These are phyloP conservation scores for Galaxea fascicularis DNA, from an alignment of 92 coral and sea anemone species.

Conservation along the genomic window DNA sequence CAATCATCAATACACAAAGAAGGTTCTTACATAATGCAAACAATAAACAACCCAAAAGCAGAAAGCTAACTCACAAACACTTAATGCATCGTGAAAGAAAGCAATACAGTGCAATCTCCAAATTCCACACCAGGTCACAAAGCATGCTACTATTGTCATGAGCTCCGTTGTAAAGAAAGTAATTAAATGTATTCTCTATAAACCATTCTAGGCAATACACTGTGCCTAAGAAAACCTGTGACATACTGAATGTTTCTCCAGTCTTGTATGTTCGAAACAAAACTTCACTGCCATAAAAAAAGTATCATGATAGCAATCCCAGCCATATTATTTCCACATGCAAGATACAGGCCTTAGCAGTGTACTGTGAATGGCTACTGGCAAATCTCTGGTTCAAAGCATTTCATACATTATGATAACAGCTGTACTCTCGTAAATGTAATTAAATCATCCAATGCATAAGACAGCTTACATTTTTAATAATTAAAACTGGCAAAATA, in stretches of 20 bases:
- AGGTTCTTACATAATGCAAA: too few species aligned
- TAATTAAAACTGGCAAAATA: neutral
- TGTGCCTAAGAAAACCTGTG: constrained; percentile 72
- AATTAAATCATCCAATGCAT: neutral
- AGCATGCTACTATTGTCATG: constrained; percentile 73
- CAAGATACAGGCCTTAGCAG: neutral
- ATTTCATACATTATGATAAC: neutral
- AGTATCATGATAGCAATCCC: neutral
- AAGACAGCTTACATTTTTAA: constrained; percentile 23
- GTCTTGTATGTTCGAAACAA: neutral
- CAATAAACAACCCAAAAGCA: neutral
- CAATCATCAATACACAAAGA: too few species aligned
- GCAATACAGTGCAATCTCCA: constrained; percentile 80
- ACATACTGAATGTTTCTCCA: constrained; percentile 49
- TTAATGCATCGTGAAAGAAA: constrained; percentile 67
- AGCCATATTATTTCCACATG: neutral
- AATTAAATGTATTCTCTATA: constrained; percentile 61
- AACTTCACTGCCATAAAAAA: neutral
- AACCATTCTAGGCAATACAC: constrained; percentile 75
- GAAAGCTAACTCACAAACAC: constrained; percentile 68
- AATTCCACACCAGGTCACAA: constrained; percentile 88
- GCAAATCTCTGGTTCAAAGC: neutral
- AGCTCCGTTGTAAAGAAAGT: constrained; percentile 31
- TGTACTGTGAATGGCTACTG: neutral
- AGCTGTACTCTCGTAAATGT: neutral